These are phyloP conservation scores for Platycheirus albimanus DNA, from an alignment of 2,888 invertebrate species.

Conservation along the genomic window DNA sequence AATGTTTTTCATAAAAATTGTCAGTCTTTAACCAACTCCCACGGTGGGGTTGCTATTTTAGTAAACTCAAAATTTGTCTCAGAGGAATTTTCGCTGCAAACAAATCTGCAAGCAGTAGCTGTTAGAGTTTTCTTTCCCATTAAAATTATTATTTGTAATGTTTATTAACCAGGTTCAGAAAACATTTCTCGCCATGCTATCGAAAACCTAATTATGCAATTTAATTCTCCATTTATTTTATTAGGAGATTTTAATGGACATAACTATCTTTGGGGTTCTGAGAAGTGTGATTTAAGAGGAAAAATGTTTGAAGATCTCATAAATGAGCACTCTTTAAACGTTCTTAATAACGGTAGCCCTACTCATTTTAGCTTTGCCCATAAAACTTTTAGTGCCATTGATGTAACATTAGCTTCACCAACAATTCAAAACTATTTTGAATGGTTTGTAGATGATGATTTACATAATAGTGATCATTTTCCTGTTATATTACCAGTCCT, in stretches of 20 bases:
- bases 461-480: conserved; percentile 20
- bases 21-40: neutral
- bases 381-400: conserved; percentile 13
- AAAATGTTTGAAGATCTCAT: neutral
- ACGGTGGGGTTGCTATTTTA: conserved; percentile 12
- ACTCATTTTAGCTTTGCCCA: conserved; percentile 14
- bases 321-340: neutral
- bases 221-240: conserved; percentile 1
- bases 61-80: conserved; percentile 1
- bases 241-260: conserved; percentile 11
- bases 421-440: conserved; percentile 1
- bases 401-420: neutral
- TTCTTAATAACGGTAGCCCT: conserved; percentile 2
- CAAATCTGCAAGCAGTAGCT: conserved; percentile 11
- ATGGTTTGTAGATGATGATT: conserved; percentile 10
- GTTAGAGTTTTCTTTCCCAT: neutral
- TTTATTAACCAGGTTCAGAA: conserved; percentile 8
- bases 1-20: conserved; percentile 12
- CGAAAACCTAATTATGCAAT: neutral
- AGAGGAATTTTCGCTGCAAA: neutral
- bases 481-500: conserved; percentile 3
- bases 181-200: neutral
- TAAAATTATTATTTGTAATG: neutral
- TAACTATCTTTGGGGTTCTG: conserved; percentile 12
- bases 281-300: neutral